Conservation (phyloP, 2,113 vertebrate species). For the Carassius carassius region DNA sequence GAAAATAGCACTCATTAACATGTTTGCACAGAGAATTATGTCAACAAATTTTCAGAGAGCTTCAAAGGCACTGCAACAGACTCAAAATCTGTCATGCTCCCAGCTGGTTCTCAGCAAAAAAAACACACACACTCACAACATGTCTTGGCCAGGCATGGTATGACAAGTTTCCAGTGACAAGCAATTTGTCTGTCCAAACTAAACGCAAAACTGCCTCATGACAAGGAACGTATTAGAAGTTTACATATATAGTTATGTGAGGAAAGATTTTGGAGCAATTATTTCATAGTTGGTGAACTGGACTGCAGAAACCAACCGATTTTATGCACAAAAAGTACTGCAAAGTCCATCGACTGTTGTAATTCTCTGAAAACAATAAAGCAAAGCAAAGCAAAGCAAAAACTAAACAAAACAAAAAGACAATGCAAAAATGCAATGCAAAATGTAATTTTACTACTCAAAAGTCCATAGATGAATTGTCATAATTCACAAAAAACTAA, state of each 20-base stretch:
- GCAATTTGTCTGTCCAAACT: slow-evolving; percentile 1
- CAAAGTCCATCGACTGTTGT: background rate
- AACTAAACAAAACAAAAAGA: background rate
- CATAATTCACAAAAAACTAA: background rate
- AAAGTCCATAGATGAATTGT: background rate
- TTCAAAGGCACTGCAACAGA: slow-evolving; percentile 12
- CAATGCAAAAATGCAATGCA: background rate
- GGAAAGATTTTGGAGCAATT: background rate
- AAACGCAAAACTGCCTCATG: background rate
- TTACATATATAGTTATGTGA: background rate
- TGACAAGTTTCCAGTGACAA: background rate
- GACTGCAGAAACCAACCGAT: background rate
- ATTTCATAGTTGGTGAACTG: background rate
- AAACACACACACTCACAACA: background rate
- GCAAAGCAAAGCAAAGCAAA: background rate
- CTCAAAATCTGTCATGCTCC: slow-evolving; percentile 8
- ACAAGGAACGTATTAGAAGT: background rate
- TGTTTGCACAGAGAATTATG: slow-evolving; percentile 4
- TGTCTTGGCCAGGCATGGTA: background rate
- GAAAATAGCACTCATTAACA: slow-evolving; percentile 2
- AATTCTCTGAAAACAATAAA: background rate
- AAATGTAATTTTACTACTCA: background rate
- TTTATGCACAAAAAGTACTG: background rate
- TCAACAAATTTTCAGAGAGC: slow-evolving; percentile 29
- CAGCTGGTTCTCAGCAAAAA: background rate